Evolutionary conservation across 2,113 vertebrate species (phyloP), one percentile per base, ranked within the genome.

Genomic region (Saccopteryx bilineata): DNA sequence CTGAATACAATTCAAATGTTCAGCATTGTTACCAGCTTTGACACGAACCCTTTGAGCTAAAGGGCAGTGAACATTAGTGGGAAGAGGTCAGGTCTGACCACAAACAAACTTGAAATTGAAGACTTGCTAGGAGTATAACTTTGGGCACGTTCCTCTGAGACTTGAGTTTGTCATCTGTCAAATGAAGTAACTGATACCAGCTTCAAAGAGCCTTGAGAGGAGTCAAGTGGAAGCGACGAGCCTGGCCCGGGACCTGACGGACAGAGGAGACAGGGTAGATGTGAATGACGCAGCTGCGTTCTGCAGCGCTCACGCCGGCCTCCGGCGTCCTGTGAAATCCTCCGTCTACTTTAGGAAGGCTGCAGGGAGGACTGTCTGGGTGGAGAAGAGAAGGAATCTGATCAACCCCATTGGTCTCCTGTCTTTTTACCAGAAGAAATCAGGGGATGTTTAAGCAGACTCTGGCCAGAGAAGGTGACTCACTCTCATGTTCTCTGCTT

Each of bases 401-500:
- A 56, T 39, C 61, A 83, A 13, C 7, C 31, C 69, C 19, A 4
- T 2, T 50, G 50, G 21, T 46, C 76, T 61, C 75, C 79, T 56
- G 66, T 46, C 54, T n/a, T 87, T 89, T 65, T 23, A 33, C 65
- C 71, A 2, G 13, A 61, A 71, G 68, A 80, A 90, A 56, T 79
- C 86, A 88, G 74, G 69, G 74, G 56, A 48, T 75, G 33, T 93
- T 52, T 83, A 79, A 93, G 52, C 28, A 39, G 80, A 74, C 72
- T 65, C 61, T 5, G 33, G 63, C 72, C 56, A 24, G 18, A 46
- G 21, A 86, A 94, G 69, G 81, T 60, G 58, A 81, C 84, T 86
- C 68, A 14, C 28, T 61, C 75, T 76, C 94, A 79, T 72, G 5
- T 97, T 96, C 95, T 93, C 94, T 63, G 94, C 81, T 65, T 87